Base-by-base conservation (phyloP, 2,888 invertebrate species). In the Polymixis flavicincta region DNA sequence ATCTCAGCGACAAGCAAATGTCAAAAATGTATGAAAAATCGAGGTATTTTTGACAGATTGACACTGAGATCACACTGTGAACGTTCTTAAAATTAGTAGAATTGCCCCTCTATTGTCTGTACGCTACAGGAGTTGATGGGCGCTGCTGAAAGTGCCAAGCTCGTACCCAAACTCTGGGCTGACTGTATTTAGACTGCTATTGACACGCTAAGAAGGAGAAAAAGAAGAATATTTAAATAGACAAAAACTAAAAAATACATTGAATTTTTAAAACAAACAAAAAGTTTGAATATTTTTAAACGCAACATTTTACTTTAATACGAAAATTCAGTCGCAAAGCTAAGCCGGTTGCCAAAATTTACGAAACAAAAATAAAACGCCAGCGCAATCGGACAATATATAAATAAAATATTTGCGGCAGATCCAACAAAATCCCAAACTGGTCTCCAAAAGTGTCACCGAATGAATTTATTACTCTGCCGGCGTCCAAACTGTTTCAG, bases 321-420 rank as follows among this genome's bases (percentile, higher is more conserved):
- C 8, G 22, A 74, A 66, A 78, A 66, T 66, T 25, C 59, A 45
- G 54, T 55, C 22, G 14, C 22, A 42, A 69, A 59, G 69, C 66
- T 61, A 52, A 75, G 57, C 69, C 32, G 28, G 60, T 64, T 79
- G 80, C 80, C 80, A 83, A 83, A 70, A 72, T n/a, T 32, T 60
- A 28, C 17, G 22, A 50, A 72, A 76, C 42, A 76, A 76, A 78
- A 65, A 60, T 25, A 68, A 72, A 79, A 71, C 48, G 2, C 1
- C 6, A 19, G 6, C 59, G 71, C 71, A 65, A 83, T 76, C 79
- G 59, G 32, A 9, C 11, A n/a, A 59, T 59, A 61, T 66, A 70
- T 59, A 83, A 73, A 83, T 79, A 73, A 83, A 75, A 83, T 71
- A 83, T 65, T 64, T 70, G 65, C 52, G 14, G 57, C 61, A 52